phyloP scores from a whole-genome alignment of 2,888 invertebrate genomes.

The Pyrochroa serraticornis region DNA sequence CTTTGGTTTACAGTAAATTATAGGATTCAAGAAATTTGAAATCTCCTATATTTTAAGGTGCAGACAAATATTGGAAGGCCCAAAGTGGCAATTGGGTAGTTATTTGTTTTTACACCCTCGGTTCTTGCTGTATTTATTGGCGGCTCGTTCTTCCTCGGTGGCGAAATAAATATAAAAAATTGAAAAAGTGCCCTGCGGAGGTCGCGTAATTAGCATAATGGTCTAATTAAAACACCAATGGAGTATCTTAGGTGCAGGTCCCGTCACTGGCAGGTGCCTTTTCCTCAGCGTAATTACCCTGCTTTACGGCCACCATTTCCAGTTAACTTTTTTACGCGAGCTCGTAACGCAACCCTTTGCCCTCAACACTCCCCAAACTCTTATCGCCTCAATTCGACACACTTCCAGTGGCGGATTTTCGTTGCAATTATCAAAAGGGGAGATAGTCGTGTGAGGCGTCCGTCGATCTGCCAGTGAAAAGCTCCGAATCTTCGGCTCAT shows the following conservation, averaged over 20 bases:
- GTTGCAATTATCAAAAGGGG: constrained; percentile 3
- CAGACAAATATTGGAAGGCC: no score
- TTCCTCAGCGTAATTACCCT: constrained; percentile 45
- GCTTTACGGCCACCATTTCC: constrained; percentile 26
- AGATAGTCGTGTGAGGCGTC: background rate
- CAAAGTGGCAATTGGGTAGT: no score
- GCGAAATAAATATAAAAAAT: constrained; percentile 37
- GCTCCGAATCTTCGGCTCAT: constrained; percentile 42
- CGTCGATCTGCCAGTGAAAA: constrained; percentile 29
- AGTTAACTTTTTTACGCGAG: constrained; percentile 25
- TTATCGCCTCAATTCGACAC: constrained; percentile 9
- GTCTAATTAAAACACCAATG: constrained; percentile 46
- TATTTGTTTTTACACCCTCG: no score
- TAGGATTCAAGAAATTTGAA: no score
- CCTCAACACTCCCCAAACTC: constrained; percentile 7
- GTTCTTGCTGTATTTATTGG: background rate
- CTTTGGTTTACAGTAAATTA: no score
- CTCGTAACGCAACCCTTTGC: constrained; percentile 26
- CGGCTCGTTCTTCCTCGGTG: background rate
- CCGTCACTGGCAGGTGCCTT: constrained; percentile 48
- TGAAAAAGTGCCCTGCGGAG: constrained; percentile 46
- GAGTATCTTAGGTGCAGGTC: constrained; percentile 46
- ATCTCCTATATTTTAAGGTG: no score
- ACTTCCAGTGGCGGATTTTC: background rate
- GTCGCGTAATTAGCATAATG: constrained; percentile 51